Conservation (phyloP, 2,797 vertebrate species). For the Anabas testudineus region DNA sequence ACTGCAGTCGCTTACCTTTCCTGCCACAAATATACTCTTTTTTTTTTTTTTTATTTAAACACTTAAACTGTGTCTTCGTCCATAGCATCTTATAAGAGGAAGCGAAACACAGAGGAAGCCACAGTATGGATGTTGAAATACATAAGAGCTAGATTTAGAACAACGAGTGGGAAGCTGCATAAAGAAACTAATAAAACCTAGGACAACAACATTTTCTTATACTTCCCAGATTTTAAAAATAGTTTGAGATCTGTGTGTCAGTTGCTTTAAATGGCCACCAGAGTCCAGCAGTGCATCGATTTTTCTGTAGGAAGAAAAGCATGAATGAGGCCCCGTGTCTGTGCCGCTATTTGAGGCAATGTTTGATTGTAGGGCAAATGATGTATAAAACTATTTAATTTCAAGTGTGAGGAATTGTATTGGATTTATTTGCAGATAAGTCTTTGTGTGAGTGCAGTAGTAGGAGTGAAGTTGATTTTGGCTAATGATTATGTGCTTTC, state of each 20-base stretch:
- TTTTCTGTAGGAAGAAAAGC: slow-evolving; percentile 6
- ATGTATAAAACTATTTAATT: not conserved
- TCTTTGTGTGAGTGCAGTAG: not conserved
- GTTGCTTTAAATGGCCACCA: slow-evolving; percentile 61
- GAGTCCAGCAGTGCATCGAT: slow-evolving; percentile 61
- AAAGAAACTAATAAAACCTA: not conserved
- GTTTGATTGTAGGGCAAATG: not conserved
- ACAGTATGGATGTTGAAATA: not conserved
- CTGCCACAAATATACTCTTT: too few relatives aligned
- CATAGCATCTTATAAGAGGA: not conserved
- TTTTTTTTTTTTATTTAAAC: too few relatives aligned
- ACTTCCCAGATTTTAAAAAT: not conserved
- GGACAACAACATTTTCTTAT: not conserved
- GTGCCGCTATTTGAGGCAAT: not conserved
- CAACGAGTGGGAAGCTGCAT: fast-evolving
- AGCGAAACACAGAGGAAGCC: fast-evolving
- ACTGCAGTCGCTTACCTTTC: too few relatives aligned
- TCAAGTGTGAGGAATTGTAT: not conserved
- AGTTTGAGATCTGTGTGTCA: not conserved
- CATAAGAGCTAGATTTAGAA: not conserved
- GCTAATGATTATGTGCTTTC: not conserved
- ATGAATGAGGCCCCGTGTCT: slow-evolving; percentile 18
- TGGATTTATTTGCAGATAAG: not conserved
- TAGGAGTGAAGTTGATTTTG: not conserved
- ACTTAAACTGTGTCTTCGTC: too few relatives aligned